Evolutionary conservation across 2,797 vertebrate species (phyloP).

Genomic region (Champsocephalus gunnari): DNA sequence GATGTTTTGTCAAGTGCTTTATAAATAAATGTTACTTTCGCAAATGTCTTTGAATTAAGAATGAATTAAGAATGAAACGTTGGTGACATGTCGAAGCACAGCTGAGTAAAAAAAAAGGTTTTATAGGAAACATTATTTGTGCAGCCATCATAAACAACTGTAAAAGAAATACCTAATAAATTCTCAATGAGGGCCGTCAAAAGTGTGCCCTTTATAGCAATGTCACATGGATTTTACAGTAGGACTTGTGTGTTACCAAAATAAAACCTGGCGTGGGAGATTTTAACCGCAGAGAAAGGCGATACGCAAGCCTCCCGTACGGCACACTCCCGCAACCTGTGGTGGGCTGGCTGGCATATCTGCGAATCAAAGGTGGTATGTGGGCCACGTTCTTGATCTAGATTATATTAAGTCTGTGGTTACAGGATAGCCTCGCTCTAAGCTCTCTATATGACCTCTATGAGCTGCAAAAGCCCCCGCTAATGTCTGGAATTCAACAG

Average conservation of each 20-base stretch:
- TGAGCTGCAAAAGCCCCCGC: slow-evolving; percentile 70
- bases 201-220: slow-evolving; percentile 56
- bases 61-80: not conserved
- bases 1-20: too few species aligned
- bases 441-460: slow-evolving; percentile 68
- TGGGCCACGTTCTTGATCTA: slow-evolving; percentile 68
- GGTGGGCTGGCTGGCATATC: slow-evolving; percentile 66
- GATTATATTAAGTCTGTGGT: slow-evolving; percentile 80
- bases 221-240: slow-evolving; percentile 62
- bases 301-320: slow-evolving; percentile 57
- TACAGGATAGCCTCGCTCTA: slow-evolving; percentile 72
- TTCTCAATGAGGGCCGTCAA: slow-evolving; percentile 4
- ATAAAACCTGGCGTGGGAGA: slow-evolving; percentile 69
- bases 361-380: slow-evolving; percentile 77
- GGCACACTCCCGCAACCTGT: slow-evolving; percentile 69
- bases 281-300: slow-evolving; percentile 64
- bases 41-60: not conserved
- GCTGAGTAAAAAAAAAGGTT: not conserved
- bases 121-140: slow-evolving; percentile 31
- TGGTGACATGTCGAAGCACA: not conserved
- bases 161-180: slow-evolving; percentile 53
- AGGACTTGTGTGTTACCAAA: slow-evolving; percentile 61
- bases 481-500: slow-evolving; percentile 73
- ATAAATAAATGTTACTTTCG: too few species aligned
- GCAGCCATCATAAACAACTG: slow-evolving; percentile 48